Base-by-base conservation (phyloP, 2,888 invertebrate species). In the Lithosia quadra region DNA sequence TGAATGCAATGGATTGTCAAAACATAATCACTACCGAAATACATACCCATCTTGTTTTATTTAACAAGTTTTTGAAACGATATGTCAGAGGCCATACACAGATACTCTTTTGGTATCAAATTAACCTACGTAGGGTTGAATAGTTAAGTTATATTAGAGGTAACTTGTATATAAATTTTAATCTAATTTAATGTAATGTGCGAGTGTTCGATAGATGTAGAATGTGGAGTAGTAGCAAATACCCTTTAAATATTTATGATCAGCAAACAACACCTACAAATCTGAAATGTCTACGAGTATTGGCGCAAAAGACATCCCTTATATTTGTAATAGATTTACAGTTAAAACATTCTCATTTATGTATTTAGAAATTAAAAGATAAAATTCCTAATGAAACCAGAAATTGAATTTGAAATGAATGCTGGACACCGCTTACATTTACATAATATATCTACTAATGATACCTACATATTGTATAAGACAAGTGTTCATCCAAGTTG, bases 121-220 rank as follows among this genome's bases (percentile, higher is more conserved):
- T 80, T 80, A 85, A 84, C 83, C 84, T 83, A 84, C 76, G 87
- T 92, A 91, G 89, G 83, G 84, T 87, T 87, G 84, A 89, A 80
- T 89, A 90, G 85, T 88, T 93, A 92, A 90, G 89, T 82, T 87
- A 88, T 85, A 83, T 88, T 93, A 94, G 92, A 81, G 83, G 80
- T 93, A 91, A 92, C 86, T 88, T 95, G 95, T 95, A 95, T 94
- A 95, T 95, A 94, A 86, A 91, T 94, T 93, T 93, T 90, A 91
- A 88, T 86, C 87, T 92, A 93, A 92, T 92, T 86, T 88, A 91
- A 91, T 92, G 91, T 93, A 91, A 92, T 89, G 95, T 95, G 94
- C 88, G 95, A 91, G 94, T 95, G 94, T 94, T 94, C 89, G 91
- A 93, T 95, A 95, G 94, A 84, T 89, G 94, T 95, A 94, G 95